phyloP scores from a whole-genome alignment of 2,113 vertebrate species.

The Halcyon senegalensis region DNA sequence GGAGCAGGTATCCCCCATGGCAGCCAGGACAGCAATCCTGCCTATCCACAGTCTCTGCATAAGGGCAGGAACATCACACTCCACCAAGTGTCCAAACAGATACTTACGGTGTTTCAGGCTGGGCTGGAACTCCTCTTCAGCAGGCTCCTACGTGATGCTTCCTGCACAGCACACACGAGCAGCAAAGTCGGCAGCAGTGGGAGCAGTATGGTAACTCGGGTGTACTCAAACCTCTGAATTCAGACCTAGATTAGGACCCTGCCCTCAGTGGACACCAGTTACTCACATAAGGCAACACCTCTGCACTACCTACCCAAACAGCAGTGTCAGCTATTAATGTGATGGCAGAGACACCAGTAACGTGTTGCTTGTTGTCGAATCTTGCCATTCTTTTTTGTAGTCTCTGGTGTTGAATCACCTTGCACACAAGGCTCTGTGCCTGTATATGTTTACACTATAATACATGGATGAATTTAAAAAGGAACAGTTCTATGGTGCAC shows the following conservation, averaged over 20 bases:
- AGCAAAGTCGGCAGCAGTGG: neutral
- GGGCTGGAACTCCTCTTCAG: neutral
- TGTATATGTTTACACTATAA: neutral
- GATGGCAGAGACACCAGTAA: neutral
- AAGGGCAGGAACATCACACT: neutral
- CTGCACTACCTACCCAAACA: neutral
- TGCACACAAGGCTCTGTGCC: neutral
- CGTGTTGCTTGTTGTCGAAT: neutral
- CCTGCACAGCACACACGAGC: neutral
- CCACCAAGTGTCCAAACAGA: neutral
- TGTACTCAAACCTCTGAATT: neutral
- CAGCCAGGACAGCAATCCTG: neutral
- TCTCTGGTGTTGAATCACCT: neutral
- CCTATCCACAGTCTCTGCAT: neutral
- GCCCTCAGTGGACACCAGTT: neutral
- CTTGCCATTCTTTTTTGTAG: neutral
- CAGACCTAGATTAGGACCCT: neutral
- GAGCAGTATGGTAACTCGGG: accelerated
- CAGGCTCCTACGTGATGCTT: accelerated
- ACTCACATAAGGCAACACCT: neutral
- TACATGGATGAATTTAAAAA: neutral
- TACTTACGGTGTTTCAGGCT: neutral
- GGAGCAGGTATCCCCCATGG: accelerated
- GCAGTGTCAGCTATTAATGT: neutral
- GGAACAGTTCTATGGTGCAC: neutral